Evolutionary conservation across 1,140 invertebrate species (phyloP), one percentile per base, ranked within the genome.

Genomic region (Lepidostoma basale): DNA sequence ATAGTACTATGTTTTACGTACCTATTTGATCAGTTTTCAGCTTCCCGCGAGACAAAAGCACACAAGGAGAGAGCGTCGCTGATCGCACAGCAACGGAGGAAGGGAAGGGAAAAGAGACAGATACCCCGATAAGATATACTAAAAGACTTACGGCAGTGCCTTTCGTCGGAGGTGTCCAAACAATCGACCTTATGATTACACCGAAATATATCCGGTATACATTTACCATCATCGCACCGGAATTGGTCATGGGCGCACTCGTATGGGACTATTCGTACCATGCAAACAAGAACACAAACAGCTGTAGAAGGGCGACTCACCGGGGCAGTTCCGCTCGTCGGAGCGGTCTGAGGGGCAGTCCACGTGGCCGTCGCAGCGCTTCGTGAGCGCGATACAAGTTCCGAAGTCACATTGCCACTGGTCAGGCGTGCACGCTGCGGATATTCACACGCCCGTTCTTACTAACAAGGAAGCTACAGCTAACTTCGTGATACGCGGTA

Each of bases 151-250:
- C 94, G 85, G 79, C 95, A 97, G 56, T 94, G 93, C 73, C 93
- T 84, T 86, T 98, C 96, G 83, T 98, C 97, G 62, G 91, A 92
- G 45, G 88, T 86, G 77, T 98, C 96, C 2, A 82, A 77, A 76
- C 96, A 98, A 78, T 99, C 98, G 58, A 85, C 85, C 73, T 93
- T 87, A 28, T 86, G 84, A 78, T 99, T 97, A 80, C 97, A 99
- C 72, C 98, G 94, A 83, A 93, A 98, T 67, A 88, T 90, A 77
- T 90, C 92, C 0, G 95, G 96, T 69, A 99, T 92, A 75, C 97
- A 99, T 78, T 98, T 95, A 68, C 88, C 82, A 5, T 86, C 85
- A 52, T 86, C 86, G 8, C 75, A 70, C 77, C 97, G 99, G 64
- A 90, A 84, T 78, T 91, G 98, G 78, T 99, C 95, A 69, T 90